Conservation (phyloP, 1,140 invertebrate genomes). For the Eurytemora carolleeae region DNA sequence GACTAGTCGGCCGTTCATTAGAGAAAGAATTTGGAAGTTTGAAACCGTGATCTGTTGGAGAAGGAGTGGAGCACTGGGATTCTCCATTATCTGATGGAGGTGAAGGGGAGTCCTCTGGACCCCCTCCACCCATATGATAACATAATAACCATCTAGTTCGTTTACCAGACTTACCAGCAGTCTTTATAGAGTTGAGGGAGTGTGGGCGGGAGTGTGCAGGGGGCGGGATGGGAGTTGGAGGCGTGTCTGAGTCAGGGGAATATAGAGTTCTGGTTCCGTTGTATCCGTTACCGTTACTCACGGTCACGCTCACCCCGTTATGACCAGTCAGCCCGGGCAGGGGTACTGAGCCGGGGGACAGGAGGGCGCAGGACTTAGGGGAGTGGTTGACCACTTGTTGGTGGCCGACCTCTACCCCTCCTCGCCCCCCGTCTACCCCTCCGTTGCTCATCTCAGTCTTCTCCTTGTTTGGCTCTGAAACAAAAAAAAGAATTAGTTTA, state of each 20-base stretch:
- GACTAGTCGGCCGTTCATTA: conserved; percentile 14
- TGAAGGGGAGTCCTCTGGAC: conserved; percentile 2
- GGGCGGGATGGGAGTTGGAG: neutral
- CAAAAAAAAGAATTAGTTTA: neutral
- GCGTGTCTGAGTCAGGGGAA: neutral
- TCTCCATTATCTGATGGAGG: conserved; percentile 8
- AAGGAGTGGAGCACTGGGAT: conserved; percentile 11
- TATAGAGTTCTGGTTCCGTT: neutral
- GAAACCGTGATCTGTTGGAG: conserved; percentile 13
- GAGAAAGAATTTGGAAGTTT: conserved; percentile 12
- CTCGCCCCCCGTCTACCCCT: neutral
- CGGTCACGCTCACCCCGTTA: neutral
- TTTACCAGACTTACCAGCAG: conserved; percentile 6
- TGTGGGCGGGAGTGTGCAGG: neutral
- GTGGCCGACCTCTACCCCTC: neutral
- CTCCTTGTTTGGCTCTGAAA: conserved; percentile 7
- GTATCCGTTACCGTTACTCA: neutral
- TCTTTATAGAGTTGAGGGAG: neutral
- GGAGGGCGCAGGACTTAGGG: neutral
- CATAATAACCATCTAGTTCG: conserved; percentile 12
- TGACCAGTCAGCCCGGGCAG: neutral
- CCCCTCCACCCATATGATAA: conserved; percentile 11
- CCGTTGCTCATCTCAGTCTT: conserved; percentile 6
- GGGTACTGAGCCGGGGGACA: neutral
- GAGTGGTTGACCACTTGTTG: neutral